A percentile compares a stretch with the other conserved stretches of the same genome.
Conservation (phyloP, 2,797 vertebrate genomes). For the Chrysolophus pictus region DNA sequence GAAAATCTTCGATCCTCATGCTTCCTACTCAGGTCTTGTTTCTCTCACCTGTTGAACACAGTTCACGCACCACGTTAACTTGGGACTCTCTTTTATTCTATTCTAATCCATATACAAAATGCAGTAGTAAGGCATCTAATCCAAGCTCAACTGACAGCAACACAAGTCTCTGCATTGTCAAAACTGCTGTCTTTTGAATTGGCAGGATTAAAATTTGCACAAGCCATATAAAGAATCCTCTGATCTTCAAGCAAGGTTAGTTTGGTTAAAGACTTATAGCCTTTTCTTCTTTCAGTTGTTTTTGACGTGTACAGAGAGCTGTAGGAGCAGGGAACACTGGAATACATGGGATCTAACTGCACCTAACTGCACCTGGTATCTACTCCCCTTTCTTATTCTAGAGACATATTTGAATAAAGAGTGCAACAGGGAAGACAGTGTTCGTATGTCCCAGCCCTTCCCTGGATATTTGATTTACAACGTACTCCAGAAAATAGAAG, state of each 20-base stretch:
- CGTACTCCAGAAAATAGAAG: background rate
- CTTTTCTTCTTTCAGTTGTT: background rate
- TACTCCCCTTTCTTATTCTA: background rate
- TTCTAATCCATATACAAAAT: background rate
- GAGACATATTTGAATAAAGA: background rate
- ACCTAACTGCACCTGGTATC: background rate
- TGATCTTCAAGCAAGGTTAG: background rate
- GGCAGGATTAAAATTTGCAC: background rate
- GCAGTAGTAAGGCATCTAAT: background rate
- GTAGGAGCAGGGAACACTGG: background rate
- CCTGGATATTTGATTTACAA: background rate
- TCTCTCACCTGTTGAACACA: background rate
- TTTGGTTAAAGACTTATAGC: background rate
- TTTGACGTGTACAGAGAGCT: background rate
- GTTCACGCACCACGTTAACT: background rate
- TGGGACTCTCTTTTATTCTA: background rate
- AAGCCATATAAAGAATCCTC: background rate
- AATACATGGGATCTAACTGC: background rate
- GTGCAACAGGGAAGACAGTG: rapidly evolving
- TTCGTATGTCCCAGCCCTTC: background rate
- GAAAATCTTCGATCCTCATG: background rate
- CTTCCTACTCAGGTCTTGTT: background rate
- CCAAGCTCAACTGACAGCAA: background rate
- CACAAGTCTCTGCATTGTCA: background rate
- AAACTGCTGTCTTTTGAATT: background rate